Evolutionary conservation across 2,888 invertebrate species (phyloP), one percentile per base, ranked within the genome.

Genomic region (Arrhopalites spinosus): DNA sequence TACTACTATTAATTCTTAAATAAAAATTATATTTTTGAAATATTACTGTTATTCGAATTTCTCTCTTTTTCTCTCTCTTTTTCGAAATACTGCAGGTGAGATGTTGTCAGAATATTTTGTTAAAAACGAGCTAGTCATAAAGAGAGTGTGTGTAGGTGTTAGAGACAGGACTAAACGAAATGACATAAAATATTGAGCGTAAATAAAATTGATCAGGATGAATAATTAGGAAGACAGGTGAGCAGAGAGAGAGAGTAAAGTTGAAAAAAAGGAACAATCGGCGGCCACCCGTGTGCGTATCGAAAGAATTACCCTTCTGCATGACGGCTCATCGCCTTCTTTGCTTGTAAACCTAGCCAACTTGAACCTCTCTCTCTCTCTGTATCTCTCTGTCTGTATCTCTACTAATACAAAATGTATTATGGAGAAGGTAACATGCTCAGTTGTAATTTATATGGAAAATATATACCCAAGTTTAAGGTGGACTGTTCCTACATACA

Each of bases 291-390:
- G 78, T 77, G 74, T 79, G 82, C 80, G 81, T 82, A 77, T 73
- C 82, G 79, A 78, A 81, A 81, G 78, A 80, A 82, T 82, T 82
- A 82, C 78, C 78, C 75, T 76, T 80, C 78, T 79, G 81, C 80
- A 81, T 81, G 81, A 80, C 81, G 80, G 78, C 81, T 81, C 78
- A 78, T 80, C 67, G 74, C 75, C 75, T 75, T 70, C 75, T 70
- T 70, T 50, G 27, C 27, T 29, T 66, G 20, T 50, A 20, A 59
- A 59, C 27, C 72, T 63, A 63, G 72, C 25, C 25, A 63, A 71
- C 61, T 63, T 63, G n/a, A 47, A 72, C 63, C 71, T 72, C 69
- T 69, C 47, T 64, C 64, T 64, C 8, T 23, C 56, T 8, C 17
- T 56, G 25, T 56, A n/a, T 56, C 56, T 56, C 56, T 20, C 27